Conservation (phyloP, 2,888 invertebrate species). For the Amphipoea lucens region DNA sequence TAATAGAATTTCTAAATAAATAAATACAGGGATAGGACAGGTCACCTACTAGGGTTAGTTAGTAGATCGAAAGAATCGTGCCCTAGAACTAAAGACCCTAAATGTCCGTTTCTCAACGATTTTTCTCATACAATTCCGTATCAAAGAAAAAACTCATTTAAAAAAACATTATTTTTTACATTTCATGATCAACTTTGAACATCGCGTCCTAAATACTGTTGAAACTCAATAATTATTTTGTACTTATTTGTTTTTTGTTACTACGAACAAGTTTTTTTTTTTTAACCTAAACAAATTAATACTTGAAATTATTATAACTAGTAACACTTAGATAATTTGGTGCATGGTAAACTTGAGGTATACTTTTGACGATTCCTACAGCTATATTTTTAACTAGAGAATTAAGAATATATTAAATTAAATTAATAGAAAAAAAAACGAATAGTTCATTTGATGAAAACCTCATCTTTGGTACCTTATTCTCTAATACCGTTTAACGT, state of each 20-base stretch:
- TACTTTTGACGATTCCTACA: conserved; percentile 75
- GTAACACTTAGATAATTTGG: conserved; percentile 87
- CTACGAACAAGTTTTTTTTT: conserved; percentile 66
- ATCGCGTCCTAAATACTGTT: conserved; percentile 64
- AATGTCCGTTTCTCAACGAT: conserved; percentile 18
- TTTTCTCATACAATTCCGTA: conserved; percentile 31
- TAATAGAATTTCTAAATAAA: conserved; percentile 85
- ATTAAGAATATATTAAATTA: conserved; percentile 83
- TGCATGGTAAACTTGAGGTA: conserved; percentile 90
- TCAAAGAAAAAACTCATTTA: conserved; percentile 18
- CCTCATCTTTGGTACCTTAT: conserved; percentile 87
- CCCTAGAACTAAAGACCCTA: conserved; percentile 22
- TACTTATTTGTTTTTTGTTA: conserved; percentile 70
- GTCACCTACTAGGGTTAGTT: conserved; percentile 77
- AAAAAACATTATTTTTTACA: conserved; percentile 33
- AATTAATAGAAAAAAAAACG: conserved; percentile 79
- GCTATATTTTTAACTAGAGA: conserved; percentile 68
- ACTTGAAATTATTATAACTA: conserved; percentile 81
- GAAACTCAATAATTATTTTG: conserved; percentile 57
- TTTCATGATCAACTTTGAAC: conserved; percentile 48
- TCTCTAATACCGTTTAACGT: conserved; percentile 82
- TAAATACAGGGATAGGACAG: conserved; percentile 86
- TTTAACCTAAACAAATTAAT: conserved; percentile 78
- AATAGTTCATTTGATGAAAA: conserved; percentile 89
- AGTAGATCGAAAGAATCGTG: conserved; percentile 69